These are phyloP conservation scores for Smutsia gigantea DNA, from an alignment of 2,797 vertebrate species.

Conservation along the genomic window DNA sequence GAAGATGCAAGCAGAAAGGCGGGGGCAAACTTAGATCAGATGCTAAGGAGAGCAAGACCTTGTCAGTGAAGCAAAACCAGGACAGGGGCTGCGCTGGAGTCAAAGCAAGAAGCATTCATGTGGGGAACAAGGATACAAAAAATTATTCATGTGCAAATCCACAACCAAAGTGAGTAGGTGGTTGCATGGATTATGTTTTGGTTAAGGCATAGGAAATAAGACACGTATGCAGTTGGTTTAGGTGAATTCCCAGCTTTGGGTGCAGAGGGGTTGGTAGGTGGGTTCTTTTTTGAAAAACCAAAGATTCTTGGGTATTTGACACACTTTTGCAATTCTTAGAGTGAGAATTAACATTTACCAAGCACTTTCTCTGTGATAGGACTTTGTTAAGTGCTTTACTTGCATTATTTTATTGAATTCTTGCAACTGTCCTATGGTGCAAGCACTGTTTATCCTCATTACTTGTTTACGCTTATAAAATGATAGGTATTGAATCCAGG, in stretches of 20 bases:
- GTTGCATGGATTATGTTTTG: neutral
- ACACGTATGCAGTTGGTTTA: neutral
- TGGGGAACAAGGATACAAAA: neutral
- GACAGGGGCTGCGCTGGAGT: neutral
- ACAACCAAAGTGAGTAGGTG: neutral
- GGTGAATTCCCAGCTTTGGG: neutral
- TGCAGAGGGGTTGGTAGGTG: neutral
- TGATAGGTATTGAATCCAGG: neutral
- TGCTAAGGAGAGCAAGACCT: neutral
- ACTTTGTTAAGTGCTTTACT: neutral
- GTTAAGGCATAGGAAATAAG: neutral
- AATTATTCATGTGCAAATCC: neutral
- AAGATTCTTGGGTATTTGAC: neutral
- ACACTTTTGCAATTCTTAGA: neutral
- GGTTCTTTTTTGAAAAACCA: neutral
- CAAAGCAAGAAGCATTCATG: neutral
- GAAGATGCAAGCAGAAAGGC: neutral
- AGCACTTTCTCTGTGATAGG: neutral
- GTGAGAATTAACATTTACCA: neutral
- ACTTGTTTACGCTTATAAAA: slow-evolving; percentile 16
- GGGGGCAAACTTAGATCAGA: neutral
- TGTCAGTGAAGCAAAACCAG: neutral
- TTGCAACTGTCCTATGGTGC: neutral
- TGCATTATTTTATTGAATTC: slow-evolving; percentile 34
- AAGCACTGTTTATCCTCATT: neutral